A percentile compares a stretch with the other conserved stretches of the same genome.
Evolutionary conservation across 1,140 invertebrate species (phyloP).

Genomic region (Leptoteleia sp.): DNA sequence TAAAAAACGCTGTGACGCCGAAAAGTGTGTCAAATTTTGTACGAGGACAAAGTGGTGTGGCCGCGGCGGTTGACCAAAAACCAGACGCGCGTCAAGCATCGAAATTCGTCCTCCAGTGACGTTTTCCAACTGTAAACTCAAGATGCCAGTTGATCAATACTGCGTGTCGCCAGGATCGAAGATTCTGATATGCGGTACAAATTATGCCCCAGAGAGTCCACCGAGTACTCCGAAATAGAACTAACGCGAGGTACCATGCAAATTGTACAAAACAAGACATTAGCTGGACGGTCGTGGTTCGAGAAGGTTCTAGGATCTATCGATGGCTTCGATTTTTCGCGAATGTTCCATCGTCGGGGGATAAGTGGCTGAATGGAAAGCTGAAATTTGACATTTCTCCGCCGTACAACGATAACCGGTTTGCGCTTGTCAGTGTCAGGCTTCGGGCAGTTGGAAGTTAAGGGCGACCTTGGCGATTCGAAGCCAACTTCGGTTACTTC

Average conservation of each 20-base stretch:
- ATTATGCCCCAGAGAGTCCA: neutral
- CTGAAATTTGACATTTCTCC: slow-evolving; percentile 12
- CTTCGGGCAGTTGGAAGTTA: slow-evolving; percentile 6
- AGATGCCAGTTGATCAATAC: slow-evolving; percentile 44
- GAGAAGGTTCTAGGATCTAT: slow-evolving; percentile 27
- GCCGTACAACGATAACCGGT: slow-evolving; percentile 18
- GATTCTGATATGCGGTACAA: slow-evolving; percentile 44
- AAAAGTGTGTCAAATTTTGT: slow-evolving; percentile 21
- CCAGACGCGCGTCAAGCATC: slow-evolving; percentile 24
- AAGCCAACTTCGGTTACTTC: slow-evolving; percentile 7
- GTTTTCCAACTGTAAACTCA: slow-evolving; percentile 16
- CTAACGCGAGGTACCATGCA: slow-evolving; percentile 25
- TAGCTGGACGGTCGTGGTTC: slow-evolving; percentile 44
- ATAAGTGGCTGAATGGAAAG: slow-evolving; percentile 22
- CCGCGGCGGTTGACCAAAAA: neutral
- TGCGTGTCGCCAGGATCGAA: slow-evolving; percentile 29
- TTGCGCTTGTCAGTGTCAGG: too few species aligned
- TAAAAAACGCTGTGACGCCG: slow-evolving; percentile 13
- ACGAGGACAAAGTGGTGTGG: slow-evolving; percentile 7
- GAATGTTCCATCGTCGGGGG: slow-evolving; percentile 1
- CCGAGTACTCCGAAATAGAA: slow-evolving; percentile 14
- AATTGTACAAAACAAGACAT: slow-evolving; percentile 46
- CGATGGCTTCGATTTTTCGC: slow-evolving; percentile 7
- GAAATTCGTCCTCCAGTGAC: slow-evolving; percentile 7
- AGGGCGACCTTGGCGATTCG: neutral